A percentile compares a stretch with the other conserved stretches of the same genome.
Evolutionary conservation across 1,140 invertebrate genomes (phyloP).

Genomic region (Bicyclus anynana): DNA sequence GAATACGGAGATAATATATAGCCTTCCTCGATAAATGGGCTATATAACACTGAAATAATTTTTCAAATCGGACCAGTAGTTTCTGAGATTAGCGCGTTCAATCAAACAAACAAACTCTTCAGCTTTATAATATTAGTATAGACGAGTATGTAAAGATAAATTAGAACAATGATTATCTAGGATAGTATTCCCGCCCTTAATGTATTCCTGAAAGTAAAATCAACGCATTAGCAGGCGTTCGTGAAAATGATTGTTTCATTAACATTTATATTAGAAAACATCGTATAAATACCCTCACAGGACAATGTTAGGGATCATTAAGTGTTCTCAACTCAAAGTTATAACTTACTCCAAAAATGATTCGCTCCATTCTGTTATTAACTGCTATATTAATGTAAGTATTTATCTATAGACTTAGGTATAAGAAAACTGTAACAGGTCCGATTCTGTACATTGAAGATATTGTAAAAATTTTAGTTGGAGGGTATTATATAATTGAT

Average conservation of each 20-base stretch:
- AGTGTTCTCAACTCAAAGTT: not conserved
- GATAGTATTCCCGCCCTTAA: not conserved
- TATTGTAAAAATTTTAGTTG: no score
- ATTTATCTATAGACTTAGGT: not conserved
- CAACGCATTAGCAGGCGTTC: not conserved
- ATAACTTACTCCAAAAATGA: not conserved
- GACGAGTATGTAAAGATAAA: no score
- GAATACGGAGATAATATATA: no score
- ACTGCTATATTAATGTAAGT: not conserved
- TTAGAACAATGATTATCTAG: not conserved
- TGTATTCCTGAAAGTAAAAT: not conserved
- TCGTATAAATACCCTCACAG: not conserved
- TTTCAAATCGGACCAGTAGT: no score
- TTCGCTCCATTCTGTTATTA: not conserved
- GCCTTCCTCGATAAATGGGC: no score
- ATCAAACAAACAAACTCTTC: no score
- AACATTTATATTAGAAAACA: constrained; percentile 6
- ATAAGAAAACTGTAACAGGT: no score
- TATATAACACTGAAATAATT: no score
- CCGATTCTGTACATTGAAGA: no score
- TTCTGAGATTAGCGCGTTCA: no score
- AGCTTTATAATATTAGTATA: no score
- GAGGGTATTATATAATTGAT: no score
- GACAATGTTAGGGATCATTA: not conserved
- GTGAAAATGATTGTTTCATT: constrained; percentile 4